These are phyloP conservation scores for Gobio occitaniae DNA, from an alignment of 2,797 vertebrate genomes.

Conservation along the genomic window DNA sequence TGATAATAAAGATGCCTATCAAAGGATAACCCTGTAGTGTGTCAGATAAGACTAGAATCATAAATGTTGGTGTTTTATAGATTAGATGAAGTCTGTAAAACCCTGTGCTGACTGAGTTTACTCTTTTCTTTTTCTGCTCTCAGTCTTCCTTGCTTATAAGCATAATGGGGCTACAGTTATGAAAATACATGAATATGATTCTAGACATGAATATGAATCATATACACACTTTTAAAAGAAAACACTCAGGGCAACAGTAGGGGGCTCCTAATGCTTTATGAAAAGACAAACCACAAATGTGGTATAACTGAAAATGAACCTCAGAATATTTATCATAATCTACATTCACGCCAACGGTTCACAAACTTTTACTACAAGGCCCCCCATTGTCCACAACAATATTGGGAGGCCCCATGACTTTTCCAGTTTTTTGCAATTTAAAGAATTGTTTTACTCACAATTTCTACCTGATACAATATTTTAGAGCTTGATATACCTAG, in stretches of 20 bases:
- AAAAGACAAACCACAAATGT: not conserved
- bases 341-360: not conserved
- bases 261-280: not conserved
- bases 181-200: not conserved
- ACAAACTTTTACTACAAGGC: not conserved
- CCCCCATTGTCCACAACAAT: not conserved
- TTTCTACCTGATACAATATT: not conserved
- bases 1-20: not conserved
- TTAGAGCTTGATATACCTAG: not conserved
- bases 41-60: not conserved
- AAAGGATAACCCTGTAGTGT: not conserved
- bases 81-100: not conserved
- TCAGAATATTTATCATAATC: not conserved
- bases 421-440: not conserved
- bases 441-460: not conserved
- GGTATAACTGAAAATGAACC: not conserved
- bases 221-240: not conserved
- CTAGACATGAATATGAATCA: not conserved
- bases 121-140: not conserved
- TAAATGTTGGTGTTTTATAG: slow-evolving; percentile 9
- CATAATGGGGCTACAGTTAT: not conserved
- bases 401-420: not conserved
- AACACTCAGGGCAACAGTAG: not conserved
- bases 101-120: not conserved
- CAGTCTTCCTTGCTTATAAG: not conserved